These are phyloP conservation scores for Planiliza haematocheilus DNA, from an alignment of 2,113 vertebrate species.

Conservation along the genomic window DNA sequence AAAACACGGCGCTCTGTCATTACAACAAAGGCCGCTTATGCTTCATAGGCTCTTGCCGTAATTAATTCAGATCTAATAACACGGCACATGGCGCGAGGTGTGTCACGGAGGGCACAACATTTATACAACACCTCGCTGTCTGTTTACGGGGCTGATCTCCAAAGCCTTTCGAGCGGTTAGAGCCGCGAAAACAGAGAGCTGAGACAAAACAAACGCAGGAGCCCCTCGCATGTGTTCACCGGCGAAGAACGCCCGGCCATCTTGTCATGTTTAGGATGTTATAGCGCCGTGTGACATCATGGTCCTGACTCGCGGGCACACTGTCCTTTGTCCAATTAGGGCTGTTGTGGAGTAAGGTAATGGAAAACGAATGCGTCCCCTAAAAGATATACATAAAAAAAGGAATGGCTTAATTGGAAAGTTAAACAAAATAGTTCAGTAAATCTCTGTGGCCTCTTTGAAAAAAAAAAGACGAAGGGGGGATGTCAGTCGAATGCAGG, in stretches of 20 bases:
- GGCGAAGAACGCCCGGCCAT: conserved; percentile 28
- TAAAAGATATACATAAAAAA: conserved; percentile 34
- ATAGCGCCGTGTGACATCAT: conserved; percentile 70
- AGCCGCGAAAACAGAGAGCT: conserved; percentile 39
- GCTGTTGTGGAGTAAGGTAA: conserved; percentile 71
- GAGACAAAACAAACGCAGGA: conserved; percentile 49
- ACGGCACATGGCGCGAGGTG: conserved; percentile 40
- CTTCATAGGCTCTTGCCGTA: conserved; percentile 30
- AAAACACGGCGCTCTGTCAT: conserved; percentile 53
- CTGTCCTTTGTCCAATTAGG: conserved; percentile 72
- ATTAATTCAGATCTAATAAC: conserved; percentile 51
- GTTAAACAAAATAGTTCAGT: conserved; percentile 66
- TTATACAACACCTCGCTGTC: conserved; percentile 46
- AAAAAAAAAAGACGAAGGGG: no score
- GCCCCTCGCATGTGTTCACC: conserved; percentile 48
- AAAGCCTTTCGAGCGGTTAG: conserved; percentile 45
- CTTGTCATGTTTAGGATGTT: conserved; percentile 62
- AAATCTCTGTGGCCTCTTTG: conserved; percentile 63
- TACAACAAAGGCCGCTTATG: conserved; percentile 42
- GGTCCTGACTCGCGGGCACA: conserved; percentile 63
- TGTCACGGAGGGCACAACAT: conserved; percentile 53
- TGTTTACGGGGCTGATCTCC: conserved; percentile 48
- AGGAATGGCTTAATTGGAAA: conserved; percentile 63
- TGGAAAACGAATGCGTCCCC: conserved; percentile 71
- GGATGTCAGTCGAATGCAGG: conserved; percentile 30